Percentiles rank a stretch among this genome's conserved stretches.
Evolutionary conservation across 1,140 invertebrate species (phyloP).

Genomic region (Drosophila neocordata): DNA sequence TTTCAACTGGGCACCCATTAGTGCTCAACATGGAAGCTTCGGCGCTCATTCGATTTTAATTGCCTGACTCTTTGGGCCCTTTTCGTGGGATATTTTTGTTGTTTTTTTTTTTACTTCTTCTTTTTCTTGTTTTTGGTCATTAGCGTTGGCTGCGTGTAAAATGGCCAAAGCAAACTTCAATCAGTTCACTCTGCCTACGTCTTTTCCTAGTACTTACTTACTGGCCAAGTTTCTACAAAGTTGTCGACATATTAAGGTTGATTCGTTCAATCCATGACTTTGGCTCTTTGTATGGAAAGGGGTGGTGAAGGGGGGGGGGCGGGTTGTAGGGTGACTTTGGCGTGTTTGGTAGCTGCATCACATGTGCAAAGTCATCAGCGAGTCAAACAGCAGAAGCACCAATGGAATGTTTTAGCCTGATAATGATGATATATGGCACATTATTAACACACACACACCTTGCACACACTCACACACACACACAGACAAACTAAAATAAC

Average conservation of each 20-base stretch:
- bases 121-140: slow-evolving; percentile 59
- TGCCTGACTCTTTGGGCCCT: slow-evolving; percentile 65
- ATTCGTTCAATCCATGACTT: slow-evolving; percentile 51
- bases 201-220: background rate
- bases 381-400: slow-evolving; percentile 26
- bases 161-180: slow-evolving; percentile 52
- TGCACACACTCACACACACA: slow-evolving; percentile 22
- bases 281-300: background rate
- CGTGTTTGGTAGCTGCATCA: slow-evolving; percentile 58
- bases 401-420: slow-evolving; percentile 63
- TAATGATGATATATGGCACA: slow-evolving; percentile 78
- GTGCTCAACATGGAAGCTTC: slow-evolving; percentile 80
- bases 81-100: slow-evolving; percentile 72
- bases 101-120: slow-evolving; percentile 21
- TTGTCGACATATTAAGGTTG: slow-evolving; percentile 79
- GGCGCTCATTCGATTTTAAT: slow-evolving; percentile 81
- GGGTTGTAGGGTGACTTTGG: slow-evolving; percentile 13
- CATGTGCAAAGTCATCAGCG: slow-evolving; percentile 77
- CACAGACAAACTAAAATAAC: slow-evolving; percentile 55
- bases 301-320: background rate
- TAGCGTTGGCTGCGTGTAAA: slow-evolving; percentile 73
- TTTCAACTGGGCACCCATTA: slow-evolving; percentile 65
- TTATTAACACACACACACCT: slow-evolving; percentile 46
- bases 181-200: slow-evolving; percentile 38
- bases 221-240: slow-evolving; percentile 54